A percentile compares a stretch with the other conserved stretches of the same genome.
These are phyloP conservation scores for Orthosia gracilis DNA, from an alignment of 2,888 invertebrate species.

Conservation along the genomic window DNA sequence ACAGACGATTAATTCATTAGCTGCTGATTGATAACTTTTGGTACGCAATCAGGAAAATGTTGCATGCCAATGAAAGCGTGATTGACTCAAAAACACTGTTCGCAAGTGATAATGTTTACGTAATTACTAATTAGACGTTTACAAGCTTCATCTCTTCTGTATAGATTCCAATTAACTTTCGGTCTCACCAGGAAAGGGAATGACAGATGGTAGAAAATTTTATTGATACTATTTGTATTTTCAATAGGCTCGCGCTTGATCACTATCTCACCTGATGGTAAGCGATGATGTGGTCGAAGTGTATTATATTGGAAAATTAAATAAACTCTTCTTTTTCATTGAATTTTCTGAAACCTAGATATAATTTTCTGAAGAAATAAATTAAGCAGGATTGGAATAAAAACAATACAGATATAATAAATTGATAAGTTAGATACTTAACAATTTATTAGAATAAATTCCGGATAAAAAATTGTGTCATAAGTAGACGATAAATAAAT, in stretches of 20 bases:
- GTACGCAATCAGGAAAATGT: conserved; percentile 57
- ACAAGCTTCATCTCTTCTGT: not conserved
- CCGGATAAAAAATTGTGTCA: conserved; percentile 10
- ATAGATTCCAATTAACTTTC: conserved; percentile 5
- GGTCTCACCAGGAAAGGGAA: not conserved
- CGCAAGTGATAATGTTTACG: conserved; percentile 11
- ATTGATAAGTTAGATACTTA: conserved; percentile 21
- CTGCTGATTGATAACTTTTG: conserved; percentile 49
- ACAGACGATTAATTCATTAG: conserved; percentile 54
- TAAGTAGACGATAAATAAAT: conserved; percentile 15
- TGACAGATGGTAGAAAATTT: not conserved
- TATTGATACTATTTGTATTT: no score
- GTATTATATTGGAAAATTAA: not conserved
- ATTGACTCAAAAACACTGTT: conserved; percentile 39
- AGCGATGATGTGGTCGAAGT: no score
- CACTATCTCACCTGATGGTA: no score
- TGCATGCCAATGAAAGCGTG: conserved; percentile 43
- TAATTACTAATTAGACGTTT: conserved; percentile 30
- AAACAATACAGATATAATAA: conserved; percentile 17
- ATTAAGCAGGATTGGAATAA: not conserved
- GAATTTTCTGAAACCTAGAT: no score
- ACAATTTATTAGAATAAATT: conserved; percentile 10
- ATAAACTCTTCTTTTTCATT: not conserved
- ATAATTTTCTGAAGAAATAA: conserved; percentile 6
- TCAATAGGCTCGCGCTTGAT: no score